Conservation (phyloP, 1,140 invertebrate genomes). For the Notospermus geniculatus region DNA sequence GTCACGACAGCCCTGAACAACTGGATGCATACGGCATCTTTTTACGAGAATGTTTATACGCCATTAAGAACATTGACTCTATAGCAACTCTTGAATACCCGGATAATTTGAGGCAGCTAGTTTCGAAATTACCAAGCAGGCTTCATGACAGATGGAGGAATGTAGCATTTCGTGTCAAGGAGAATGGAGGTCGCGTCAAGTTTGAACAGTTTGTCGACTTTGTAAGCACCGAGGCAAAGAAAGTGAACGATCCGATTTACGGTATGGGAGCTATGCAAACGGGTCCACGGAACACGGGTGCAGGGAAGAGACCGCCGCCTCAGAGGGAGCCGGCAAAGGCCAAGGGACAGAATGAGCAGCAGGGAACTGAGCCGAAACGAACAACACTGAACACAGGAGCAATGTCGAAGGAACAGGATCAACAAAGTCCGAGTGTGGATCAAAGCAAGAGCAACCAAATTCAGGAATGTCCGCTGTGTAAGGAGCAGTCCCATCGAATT, state of each 20-base stretch:
- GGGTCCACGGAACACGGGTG: too few relatives aligned
- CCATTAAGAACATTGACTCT: slow-evolving; percentile 12
- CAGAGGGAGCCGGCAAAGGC: too few relatives aligned
- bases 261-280: slow-evolving; percentile 1
- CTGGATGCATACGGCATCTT: slow-evolving; percentile 13
- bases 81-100: slow-evolving; percentile 19
- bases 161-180: slow-evolving; percentile 13
- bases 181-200: slow-evolving; percentile 1
- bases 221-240: slow-evolving; percentile 21
- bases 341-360: too few relatives aligned
- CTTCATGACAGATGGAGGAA: slow-evolving; percentile 27
- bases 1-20: not conserved
- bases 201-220: slow-evolving; percentile 21
- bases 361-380: too few relatives aligned
- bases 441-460: too few relatives aligned
- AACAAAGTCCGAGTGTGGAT: too few relatives aligned
- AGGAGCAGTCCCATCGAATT: not conserved
- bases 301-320: too few relatives aligned
- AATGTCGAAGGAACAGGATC: too few relatives aligned
- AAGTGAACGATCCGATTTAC: slow-evolving; percentile 22
- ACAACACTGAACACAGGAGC: too few relatives aligned
- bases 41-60: slow-evolving; percentile 11
- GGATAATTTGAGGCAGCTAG: slow-evolving; percentile 17
- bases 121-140: slow-evolving; percentile 20
- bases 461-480: not conserved